Evolutionary conservation across 1,140 invertebrate species (phyloP).

Genomic region (Chionoecetes opilio): DNA sequence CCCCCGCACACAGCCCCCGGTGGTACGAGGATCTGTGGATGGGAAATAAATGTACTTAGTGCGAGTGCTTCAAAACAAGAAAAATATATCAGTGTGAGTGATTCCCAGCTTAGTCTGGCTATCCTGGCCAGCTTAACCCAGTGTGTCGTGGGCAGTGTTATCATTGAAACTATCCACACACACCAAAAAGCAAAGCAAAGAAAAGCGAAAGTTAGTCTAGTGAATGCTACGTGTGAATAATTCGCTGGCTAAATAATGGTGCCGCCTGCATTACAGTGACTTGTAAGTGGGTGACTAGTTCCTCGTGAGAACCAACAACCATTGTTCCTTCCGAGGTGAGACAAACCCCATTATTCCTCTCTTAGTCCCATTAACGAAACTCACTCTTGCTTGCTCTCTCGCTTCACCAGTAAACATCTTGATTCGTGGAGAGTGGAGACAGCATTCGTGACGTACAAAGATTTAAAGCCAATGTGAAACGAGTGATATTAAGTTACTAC

Average conservation of each 20-base stretch:
- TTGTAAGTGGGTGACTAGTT: neutral
- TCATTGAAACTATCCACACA: neutral
- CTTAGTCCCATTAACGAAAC: neutral
- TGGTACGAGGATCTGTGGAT: neutral
- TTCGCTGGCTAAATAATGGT: neutral
- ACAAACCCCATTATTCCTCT: neutral
- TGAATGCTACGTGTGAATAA: neutral
- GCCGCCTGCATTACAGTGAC: conserved; percentile 38
- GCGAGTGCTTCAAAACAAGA: too few relatives aligned
- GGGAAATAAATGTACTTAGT: neutral
- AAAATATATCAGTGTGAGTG: neutral
- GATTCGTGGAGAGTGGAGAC: neutral
- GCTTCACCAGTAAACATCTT: neutral
- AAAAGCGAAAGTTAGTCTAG: neutral
- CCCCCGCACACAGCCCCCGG: neutral
- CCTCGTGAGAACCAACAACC: conserved; percentile 35
- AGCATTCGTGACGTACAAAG: neutral
- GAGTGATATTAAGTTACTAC: neutral
- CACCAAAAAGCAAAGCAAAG: too few relatives aligned
- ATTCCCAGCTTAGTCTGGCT: neutral
- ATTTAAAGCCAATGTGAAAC: neutral
- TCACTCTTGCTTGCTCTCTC: neutral
- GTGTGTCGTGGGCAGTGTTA: conserved; percentile 9
- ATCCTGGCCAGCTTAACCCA: neutral
- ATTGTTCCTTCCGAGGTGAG: conserved; percentile 33